A percentile compares a stretch with the other conserved stretches of the same genome.
phyloP scores from a whole-genome alignment of 2,797 vertebrate genomes.

The Florisuga fusca region DNA sequence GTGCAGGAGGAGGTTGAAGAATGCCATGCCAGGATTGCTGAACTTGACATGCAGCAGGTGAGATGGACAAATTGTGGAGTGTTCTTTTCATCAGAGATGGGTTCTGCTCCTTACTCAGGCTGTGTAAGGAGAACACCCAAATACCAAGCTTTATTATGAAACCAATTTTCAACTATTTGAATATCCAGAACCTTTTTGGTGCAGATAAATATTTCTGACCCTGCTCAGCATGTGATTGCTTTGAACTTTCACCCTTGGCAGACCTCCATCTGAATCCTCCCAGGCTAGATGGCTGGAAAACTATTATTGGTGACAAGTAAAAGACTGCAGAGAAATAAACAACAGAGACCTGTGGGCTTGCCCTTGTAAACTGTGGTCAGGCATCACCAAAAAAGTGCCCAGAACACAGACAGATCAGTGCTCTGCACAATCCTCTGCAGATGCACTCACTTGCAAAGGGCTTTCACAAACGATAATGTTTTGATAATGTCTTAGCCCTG shows the following conservation, averaged over 20 bases:
- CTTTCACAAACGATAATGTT: constrained; percentile 54
- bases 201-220: constrained; percentile 64
- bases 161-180: constrained; percentile 58
- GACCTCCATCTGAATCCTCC: constrained; percentile 48
- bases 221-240: constrained; percentile 51
- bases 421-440: constrained; percentile 51
- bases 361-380: constrained; percentile 58
- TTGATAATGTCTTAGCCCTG: constrained; percentile 68
- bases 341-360: constrained; percentile 50
- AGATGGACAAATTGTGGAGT: background rate
- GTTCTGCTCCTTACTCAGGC: background rate
- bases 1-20: background rate
- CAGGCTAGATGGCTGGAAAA: constrained; percentile 55
- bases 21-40: background rate
- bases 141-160: constrained; percentile 4
- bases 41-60: background rate
- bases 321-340: constrained; percentile 71
- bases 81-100: background rate
- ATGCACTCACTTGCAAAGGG: constrained; percentile 29
- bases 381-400: constrained; percentile 43
- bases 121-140: background rate
- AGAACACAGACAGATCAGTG: constrained; percentile 67
- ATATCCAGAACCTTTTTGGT: constrained; percentile 59
- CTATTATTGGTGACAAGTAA: constrained; percentile 69
- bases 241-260: constrained; percentile 64